Conservation (phyloP, 2,113 vertebrate genomes). For the Rhabdomys dilectus region DNA sequence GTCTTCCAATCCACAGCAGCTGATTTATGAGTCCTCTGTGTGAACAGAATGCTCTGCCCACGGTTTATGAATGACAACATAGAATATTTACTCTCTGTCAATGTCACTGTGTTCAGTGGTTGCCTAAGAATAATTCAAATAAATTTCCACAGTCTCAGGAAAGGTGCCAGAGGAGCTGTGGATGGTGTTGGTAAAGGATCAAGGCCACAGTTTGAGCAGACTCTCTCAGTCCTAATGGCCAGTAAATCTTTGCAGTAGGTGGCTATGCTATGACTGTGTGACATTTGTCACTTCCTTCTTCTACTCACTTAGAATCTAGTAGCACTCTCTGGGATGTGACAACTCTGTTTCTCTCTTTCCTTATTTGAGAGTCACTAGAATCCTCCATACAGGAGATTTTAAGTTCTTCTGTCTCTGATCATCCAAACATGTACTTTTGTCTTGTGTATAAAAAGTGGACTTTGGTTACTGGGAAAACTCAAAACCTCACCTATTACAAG, state of each 20-base stretch:
- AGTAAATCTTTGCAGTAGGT: too few relatives aligned
- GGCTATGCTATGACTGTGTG: too few relatives aligned
- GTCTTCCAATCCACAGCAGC: background rate
- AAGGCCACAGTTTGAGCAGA: background rate
- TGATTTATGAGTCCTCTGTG: background rate
- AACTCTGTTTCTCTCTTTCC: background rate
- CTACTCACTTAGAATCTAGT: background rate
- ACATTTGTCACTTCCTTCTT: background rate
- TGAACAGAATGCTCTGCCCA: background rate
- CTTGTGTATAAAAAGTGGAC: background rate
- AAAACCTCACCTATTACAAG: background rate
- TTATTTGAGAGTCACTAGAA: background rate
- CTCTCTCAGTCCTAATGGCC: background rate
- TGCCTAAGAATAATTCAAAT: background rate
- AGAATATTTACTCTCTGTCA: background rate
- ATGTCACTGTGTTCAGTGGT: background rate
- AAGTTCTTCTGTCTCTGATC: background rate
- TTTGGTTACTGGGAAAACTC: background rate
- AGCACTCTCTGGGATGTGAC: background rate
- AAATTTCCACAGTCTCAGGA: background rate
- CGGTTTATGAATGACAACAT: background rate
- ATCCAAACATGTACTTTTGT: background rate
- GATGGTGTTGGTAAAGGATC: background rate
- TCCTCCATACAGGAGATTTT: background rate
- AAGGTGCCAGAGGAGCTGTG: background rate